A percentile compares a stretch with the other conserved stretches of the same genome.
Conservation (phyloP, 2,797 vertebrate genomes). For the Danio albolineatus region DNA sequence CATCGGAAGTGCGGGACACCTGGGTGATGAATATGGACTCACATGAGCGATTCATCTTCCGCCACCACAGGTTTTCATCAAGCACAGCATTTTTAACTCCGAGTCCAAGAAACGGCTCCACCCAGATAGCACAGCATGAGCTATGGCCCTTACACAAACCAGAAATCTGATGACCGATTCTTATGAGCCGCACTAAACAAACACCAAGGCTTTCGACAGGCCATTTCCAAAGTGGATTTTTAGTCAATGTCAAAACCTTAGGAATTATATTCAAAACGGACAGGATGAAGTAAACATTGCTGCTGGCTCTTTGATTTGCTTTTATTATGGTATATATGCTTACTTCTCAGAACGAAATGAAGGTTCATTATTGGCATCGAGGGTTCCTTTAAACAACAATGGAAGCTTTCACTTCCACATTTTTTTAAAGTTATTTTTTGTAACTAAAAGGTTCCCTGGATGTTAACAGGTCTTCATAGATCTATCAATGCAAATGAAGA, state of each 20-base stretch:
- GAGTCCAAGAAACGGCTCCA: conserved; percentile 40
- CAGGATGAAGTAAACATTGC: not conserved
- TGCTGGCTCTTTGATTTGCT: not conserved
- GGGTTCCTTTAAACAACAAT: no score
- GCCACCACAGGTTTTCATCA: conserved; percentile 75
- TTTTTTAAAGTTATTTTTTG: no score
- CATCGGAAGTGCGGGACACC: conserved; percentile 80
- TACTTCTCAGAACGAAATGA: conserved; percentile 4
- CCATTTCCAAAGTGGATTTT: not conserved
- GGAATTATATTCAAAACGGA: not conserved
- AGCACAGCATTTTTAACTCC: conserved; percentile 73
- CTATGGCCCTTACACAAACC: conserved; percentile 25
- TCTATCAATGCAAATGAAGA: no score
- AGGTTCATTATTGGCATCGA: not conserved
- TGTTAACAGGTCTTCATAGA: no score
- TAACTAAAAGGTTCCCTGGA: no score
- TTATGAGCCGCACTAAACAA: conserved; percentile 30
- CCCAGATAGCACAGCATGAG: conserved; percentile 34
- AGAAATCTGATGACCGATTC: conserved; percentile 28
- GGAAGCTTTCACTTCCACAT: no score
- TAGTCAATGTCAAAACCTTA: not conserved
- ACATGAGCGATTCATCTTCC: conserved; percentile 80
- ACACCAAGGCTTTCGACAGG: not conserved
- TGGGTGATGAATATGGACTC: conserved; percentile 81
- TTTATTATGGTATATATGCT: not conserved